Base-by-base conservation (phyloP, 1,140 invertebrate species). In the Acarapis woodi region DNA sequence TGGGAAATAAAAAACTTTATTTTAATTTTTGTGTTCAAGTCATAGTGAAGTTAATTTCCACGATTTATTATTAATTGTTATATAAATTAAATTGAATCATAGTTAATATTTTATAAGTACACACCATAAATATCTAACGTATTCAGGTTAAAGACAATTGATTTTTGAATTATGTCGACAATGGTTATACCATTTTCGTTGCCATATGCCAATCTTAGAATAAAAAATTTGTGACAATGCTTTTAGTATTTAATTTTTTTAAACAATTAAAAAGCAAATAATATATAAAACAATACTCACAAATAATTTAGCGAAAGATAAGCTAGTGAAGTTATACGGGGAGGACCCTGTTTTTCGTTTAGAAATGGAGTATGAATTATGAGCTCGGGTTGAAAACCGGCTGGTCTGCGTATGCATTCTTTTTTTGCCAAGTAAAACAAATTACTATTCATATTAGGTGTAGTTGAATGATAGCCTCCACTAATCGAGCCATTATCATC, bases 291-390 rank as follows among this genome's bases (percentile, higher is more conserved):
- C 18, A 6, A 14, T 42, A 31, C n/a, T 34, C 10, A 74, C 78
- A 78, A 63, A 90, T 82, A 97, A 62, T 54, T 83, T 83, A 60
- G 87, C 90, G 20, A 76, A 78, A 45, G 87, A 88, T 58, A 64
- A 48, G 73, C 72, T 48, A 96, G 66, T 40, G 78, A 71, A 39
- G 79, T 73, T 37, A 93, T 76, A 50, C 69, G 68, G 45, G 74
- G 71, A 22, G 76, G 68, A 32, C 71, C 62, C 52, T 73, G 71
- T 38, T 68, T 70, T 14, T 37, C 21, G 49, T 74, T 73, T 37
- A 67, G 61, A 56, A 73, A 75, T 18, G 71, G 70, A 32, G 79
- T 76, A 43, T 94, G 58, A 60, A 85, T 93, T 44, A 93, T 76
- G 33, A 99, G 59, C 47, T 87, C 76, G 5, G 83, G 75, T 61